Evolutionary conservation across 2,113 vertebrate species (phyloP).

Genomic region (Geococcyx californianus): DNA sequence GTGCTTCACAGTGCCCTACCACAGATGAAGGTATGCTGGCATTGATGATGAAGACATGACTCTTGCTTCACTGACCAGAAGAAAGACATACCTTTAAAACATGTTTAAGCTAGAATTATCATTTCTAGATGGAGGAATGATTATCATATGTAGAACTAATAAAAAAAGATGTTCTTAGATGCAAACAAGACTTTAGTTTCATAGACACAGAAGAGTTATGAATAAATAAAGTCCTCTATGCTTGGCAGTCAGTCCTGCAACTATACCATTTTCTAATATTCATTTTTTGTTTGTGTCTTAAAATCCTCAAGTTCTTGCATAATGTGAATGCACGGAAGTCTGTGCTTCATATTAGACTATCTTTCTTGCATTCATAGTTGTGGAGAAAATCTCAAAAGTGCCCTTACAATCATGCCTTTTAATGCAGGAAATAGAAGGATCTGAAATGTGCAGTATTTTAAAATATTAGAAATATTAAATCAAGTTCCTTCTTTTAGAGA

Average conservation of each 20-base stretch:
- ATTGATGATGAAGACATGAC: background rate
- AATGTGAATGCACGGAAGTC: background rate
- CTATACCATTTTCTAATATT: background rate
- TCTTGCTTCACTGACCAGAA: background rate
- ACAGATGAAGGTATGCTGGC: background rate
- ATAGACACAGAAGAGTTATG: background rate
- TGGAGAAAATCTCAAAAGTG: background rate
- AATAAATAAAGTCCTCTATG: background rate
- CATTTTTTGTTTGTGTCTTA: background rate
- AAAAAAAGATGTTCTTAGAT: background rate
- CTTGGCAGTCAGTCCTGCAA: background rate
- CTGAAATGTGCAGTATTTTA: background rate
- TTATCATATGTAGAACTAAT: background rate
- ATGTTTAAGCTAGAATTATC: background rate
- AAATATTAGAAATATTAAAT: background rate
- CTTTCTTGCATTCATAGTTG: background rate
- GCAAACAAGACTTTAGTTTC: background rate
- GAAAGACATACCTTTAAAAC: background rate
- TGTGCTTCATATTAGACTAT: background rate
- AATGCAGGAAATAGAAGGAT: background rate
- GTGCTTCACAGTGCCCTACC: background rate
- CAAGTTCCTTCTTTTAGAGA: background rate
- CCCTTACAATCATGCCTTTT: background rate
- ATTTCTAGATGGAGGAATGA: background rate
- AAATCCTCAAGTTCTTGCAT: background rate